Base-by-base conservation (phyloP, 2,888 invertebrate species). In the Xanthia icteritia region DNA sequence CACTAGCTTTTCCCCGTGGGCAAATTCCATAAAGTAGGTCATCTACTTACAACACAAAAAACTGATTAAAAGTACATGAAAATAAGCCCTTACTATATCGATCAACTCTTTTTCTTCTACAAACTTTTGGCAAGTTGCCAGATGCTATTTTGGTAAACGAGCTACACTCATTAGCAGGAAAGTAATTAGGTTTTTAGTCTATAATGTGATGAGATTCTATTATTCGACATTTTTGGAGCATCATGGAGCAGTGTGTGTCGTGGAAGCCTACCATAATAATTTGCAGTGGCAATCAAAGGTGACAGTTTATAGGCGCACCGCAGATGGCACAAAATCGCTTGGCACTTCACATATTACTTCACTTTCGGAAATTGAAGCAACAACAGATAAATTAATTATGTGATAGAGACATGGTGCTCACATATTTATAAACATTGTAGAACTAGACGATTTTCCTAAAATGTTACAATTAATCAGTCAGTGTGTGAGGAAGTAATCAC, bases 151-250 rank as follows among this genome's bases (percentile, higher is more conserved):
- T n/a, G 23, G 23, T 66, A 42, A 39, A 58, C 15, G n/a, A 76
- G 51, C 48, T 58, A 20, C n/a, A 76, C 76, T 76, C 76, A 76
- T 76, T 76, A 76, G 58, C 58, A 1, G 1, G 0, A 58, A 66
- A n/a, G 39, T 76, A 66, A 76, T 76, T 66, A 67, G 67, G 17
- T 31, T 51, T 76, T 71, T 58, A 27, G n/a, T 27, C n/a, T 27
- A 27, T 15, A 9, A 39, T 9, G 31, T 70, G 73, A 56, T 8
- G 15, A 45, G 31, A 17, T 31, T 54, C 3, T 13, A 42, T 42
- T 51, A 42, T 42, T 42, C 8, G 23, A 54, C 17, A 27, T 17
- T 51, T 51, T 27, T 11, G 5, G 17, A 70, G 70, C 15, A 20
- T 15, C 27, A 11, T 17, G 11, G 11, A n/a, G 17, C n/a, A 15